Percentiles rank a stretch among this genome's conserved stretches.
Evolutionary conservation across 1,140 invertebrate genomes (phyloP).

Genomic region (Akabosia matsudoensis): DNA sequence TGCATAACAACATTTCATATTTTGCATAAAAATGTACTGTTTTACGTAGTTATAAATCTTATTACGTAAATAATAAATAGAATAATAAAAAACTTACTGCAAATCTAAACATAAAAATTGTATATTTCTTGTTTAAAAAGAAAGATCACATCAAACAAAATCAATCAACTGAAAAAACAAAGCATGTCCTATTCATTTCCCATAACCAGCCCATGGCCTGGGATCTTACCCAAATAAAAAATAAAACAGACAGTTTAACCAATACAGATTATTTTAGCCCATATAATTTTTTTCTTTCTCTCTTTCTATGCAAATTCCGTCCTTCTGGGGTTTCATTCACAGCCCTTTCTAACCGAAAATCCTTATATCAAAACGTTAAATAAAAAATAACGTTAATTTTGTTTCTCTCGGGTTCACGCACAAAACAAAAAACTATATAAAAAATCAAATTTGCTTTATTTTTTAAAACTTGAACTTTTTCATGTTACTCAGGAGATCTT

Average conservation of each 20-base stretch:
- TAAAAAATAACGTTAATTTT: too few species aligned
- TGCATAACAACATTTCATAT: not conserved
- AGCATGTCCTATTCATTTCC: too few species aligned
- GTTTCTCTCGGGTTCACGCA: slow-evolving; percentile 3
- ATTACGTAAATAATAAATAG: not conserved
- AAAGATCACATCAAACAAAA: not conserved
- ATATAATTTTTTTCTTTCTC: too few species aligned
- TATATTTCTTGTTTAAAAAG: too few species aligned
- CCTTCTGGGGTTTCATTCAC: too few species aligned
- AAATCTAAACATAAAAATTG: not conserved
- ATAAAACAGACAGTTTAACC: too few species aligned
- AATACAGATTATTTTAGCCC: too few species aligned
- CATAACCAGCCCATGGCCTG: too few species aligned
- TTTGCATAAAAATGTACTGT: not conserved
- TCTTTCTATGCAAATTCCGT: too few species aligned
- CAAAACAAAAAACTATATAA: slow-evolving; percentile 8
- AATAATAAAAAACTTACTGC: not conserved
- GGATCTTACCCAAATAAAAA: too few species aligned
- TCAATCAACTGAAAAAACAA: not conserved
- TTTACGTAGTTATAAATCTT: not conserved
- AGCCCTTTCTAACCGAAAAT: too few species aligned
- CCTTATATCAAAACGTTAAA: not conserved
- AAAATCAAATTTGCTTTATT: not conserved
- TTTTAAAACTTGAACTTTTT: slow-evolving; percentile 14
- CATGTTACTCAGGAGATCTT: not conserved